Evolutionary conservation across 2,888 invertebrate genomes (phyloP).

Genomic region (Yponomeuta plumbellus): DNA sequence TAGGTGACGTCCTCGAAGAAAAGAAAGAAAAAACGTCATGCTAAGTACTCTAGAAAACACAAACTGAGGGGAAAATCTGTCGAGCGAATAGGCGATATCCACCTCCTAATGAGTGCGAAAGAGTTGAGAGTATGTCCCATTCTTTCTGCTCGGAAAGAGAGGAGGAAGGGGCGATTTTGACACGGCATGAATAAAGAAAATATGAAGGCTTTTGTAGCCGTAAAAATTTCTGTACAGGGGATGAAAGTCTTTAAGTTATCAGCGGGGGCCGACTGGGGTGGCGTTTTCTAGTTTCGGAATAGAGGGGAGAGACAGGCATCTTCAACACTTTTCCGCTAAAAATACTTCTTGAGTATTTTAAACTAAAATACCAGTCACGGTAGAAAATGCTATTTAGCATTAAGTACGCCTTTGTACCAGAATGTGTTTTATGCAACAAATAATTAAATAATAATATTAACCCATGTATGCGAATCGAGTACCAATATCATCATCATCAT

Average conservation of each 20-base stretch:
- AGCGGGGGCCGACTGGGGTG: slow-evolving; percentile 38
- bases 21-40: slow-evolving; percentile 50
- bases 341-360: no score
- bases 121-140: slow-evolving; percentile 59
- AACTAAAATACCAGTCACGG: no score
- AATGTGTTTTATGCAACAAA: no score
- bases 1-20: slow-evolving; percentile 48
- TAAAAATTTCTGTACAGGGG: slow-evolving; percentile 74
- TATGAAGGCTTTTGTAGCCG: slow-evolving; percentile 74
- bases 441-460: no score
- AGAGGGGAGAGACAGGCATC: no score
- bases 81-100: slow-evolving; percentile 45
- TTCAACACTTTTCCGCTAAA: no score
- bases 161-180: slow-evolving; percentile 66
- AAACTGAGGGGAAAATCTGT: slow-evolving; percentile 46
- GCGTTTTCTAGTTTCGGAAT: background rate
- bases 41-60: slow-evolving; percentile 62
- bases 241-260: slow-evolving; percentile 75
- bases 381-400: no score
- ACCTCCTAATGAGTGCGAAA: slow-evolving; percentile 56
- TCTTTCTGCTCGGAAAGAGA: slow-evolving; percentile 48
- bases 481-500: no score
- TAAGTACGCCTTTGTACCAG: no score
- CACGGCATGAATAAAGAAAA: slow-evolving; percentile 74
- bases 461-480: no score